Evolutionary conservation across 2,888 invertebrate genomes (phyloP).

Genomic region (Cataglyphis albicans): DNA sequence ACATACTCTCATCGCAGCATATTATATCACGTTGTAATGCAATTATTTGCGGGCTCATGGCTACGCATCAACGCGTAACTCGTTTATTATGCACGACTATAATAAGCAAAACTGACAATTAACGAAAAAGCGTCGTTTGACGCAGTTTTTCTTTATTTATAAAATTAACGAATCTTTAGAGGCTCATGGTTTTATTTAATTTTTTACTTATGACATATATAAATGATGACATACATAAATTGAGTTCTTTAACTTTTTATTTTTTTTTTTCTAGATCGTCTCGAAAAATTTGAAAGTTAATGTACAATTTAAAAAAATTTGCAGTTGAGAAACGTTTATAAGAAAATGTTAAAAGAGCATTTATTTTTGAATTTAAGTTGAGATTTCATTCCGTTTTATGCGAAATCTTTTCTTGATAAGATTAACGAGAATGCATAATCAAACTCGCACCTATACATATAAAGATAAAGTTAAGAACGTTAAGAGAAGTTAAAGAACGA

Average conservation of each 20-base stretch:
- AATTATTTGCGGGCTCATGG: neutral
- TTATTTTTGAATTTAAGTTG: neutral
- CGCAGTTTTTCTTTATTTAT: neutral
- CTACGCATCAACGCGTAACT: neutral
- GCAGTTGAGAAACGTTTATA: neutral
- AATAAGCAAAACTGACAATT: constrained; percentile 21
- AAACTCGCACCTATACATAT: neutral
- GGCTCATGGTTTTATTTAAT: constrained; percentile 1
- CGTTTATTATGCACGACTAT: neutral
- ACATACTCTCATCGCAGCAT: neutral
- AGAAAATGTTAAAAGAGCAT: constrained; percentile 2
- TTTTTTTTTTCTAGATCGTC: neutral
- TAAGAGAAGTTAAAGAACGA: neutral
- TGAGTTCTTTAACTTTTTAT: neutral
- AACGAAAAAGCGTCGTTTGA: neutral
- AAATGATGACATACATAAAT: neutral
- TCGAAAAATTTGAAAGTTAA: neutral
- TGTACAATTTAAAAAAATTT: neutral
- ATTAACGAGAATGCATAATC: constrained; percentile 23
- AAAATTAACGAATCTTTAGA: neutral
- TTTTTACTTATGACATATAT: neutral
- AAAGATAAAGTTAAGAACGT: constrained; percentile 10
- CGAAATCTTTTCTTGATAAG: constrained; percentile 23
- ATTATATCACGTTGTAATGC: neutral
- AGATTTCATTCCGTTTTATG: neutral